Evolutionary conservation across 2,797 vertebrate species (phyloP), one percentile per base, ranked within the genome.

Genomic region (Myotis findleyi): DNA sequence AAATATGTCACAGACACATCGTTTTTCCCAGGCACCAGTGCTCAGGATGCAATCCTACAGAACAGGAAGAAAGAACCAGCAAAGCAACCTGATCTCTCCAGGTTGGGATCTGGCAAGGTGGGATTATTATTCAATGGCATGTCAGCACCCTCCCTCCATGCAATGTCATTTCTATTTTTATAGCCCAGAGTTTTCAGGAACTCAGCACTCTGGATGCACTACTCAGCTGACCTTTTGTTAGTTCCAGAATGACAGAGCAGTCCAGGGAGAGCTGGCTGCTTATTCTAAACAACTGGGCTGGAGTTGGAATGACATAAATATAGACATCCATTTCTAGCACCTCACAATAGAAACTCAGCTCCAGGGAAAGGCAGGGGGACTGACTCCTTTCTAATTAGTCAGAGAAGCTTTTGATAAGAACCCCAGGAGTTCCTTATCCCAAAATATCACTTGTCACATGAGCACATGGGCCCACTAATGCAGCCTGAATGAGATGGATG

Each of bases 401-500:
- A 80, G 89, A 96, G 87, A 84, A 77, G 87, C 62, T 91, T 93
- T 93, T 49, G 79, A 77, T 92, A 91, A 91, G 81, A 95, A 85
- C 83, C 91, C 80, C 81, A 85, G 77, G 87, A 96, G 72, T 51
- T 91, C 86, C 87, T 86, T 64, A 59, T 66, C 76, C 93, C 68
- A 36, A 91, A 94, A 91, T 91, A 93, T 85, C 72, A 77, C 94
- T 95, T 91, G 93, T 80, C 84, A 88, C 57, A 36, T 53, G 93
- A 89, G 81, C 30, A 25, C 85, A 66, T 0, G 33, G 51, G 41
- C 27, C 66, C 73, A 17, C 6, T 6, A 75, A 90, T 18, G 57
- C 36, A 17, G 27, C 33, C 75, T 86, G 84, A 69, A 27, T 82
- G 95, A 96, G 97, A 98, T 96, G 97, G 97, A 68, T 68, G n/a